Conservation (phyloP, 1,140 invertebrate genomes). For the Formica selysi region DNA sequence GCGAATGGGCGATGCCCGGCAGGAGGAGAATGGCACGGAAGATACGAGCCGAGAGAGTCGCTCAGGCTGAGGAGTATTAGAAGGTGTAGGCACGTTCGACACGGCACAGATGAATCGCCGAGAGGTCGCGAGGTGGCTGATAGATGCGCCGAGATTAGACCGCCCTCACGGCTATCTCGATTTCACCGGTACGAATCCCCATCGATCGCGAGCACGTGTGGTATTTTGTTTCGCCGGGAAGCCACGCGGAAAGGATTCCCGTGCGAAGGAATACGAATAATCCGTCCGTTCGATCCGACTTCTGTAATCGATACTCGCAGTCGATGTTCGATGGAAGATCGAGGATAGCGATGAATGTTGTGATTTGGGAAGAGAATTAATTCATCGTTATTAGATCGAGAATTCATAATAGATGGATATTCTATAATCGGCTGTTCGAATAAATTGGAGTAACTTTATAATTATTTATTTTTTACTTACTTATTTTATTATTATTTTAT, state of each 20-base stretch:
- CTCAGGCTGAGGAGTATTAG: constrained; percentile 44
- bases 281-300: constrained; percentile 15
- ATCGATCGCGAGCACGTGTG: constrained; percentile 38
- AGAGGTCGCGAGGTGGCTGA: constrained; percentile 63
- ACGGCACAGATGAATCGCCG: constrained; percentile 69
- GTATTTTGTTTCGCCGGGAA: constrained; percentile 71
- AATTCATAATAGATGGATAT: not conserved
- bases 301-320: constrained; percentile 26
- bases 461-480: too few relatives aligned
- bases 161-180: constrained; percentile 61
- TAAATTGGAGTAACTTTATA: not conserved
- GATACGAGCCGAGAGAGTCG: constrained; percentile 52
- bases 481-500: too few relatives aligned
- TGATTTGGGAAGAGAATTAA: not conserved
- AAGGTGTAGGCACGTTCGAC: constrained; percentile 71
- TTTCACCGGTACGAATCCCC: constrained; percentile 57
- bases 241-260: constrained; percentile 45
- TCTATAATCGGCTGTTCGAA: not conserved
- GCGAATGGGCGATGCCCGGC: not conserved
- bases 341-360: not conserved
- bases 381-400: not conserved
- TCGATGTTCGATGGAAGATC: not conserved
- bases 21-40: constrained; percentile 12
- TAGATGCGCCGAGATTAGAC: constrained; percentile 71
- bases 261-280: constrained; percentile 58